These are phyloP conservation scores for Cuculus canorus DNA, from an alignment of 2,797 vertebrate genomes.

Conservation along the genomic window DNA sequence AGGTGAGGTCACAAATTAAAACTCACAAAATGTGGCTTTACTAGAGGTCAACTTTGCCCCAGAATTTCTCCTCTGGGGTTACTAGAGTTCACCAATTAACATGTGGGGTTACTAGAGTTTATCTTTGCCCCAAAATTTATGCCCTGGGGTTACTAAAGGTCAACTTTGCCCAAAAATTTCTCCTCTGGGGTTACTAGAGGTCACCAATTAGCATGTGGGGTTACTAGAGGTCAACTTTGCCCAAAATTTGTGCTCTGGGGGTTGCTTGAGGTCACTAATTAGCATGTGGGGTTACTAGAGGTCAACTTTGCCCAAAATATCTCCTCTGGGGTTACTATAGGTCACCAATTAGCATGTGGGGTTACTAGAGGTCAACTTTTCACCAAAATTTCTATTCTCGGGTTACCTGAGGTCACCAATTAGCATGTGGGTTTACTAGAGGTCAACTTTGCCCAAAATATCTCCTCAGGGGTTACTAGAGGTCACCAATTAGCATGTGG, in stretches of 20 bases:
- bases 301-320: background rate
- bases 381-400: no score
- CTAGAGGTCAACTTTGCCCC: background rate
- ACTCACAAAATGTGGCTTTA: background rate
- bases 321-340: background rate
- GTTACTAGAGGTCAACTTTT: background rate
- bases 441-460: background rate
- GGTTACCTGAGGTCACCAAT: background rate
- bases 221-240: no score
- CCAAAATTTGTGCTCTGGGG: no score
- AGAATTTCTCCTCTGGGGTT: background rate
- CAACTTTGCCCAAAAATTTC: no score
- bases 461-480: no score
- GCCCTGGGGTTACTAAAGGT: background rate
- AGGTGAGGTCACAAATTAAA: background rate
- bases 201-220: no score
- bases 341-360: background rate
- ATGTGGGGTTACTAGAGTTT: background rate
- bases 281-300: background rate
- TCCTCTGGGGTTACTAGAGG: background rate
- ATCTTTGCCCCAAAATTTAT: background rate
- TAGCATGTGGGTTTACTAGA: background rate
- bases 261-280: background rate
- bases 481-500: no score
- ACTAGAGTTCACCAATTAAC: background rate